These are phyloP conservation scores for Adelges cooleyi DNA, from an alignment of 1,140 invertebrate genomes.

Conservation along the genomic window DNA sequence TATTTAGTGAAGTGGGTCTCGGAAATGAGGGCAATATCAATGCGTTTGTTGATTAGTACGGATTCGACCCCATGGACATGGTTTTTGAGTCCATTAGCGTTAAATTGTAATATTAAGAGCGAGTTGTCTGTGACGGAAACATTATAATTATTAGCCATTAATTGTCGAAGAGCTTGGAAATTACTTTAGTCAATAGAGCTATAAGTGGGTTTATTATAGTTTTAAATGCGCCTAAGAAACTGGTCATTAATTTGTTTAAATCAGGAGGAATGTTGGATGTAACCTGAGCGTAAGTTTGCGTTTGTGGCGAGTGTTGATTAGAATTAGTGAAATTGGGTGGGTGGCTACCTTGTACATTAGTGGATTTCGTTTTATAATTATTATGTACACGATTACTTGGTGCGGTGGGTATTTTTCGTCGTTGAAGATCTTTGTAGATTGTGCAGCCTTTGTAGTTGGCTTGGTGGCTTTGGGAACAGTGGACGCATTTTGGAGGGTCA, in stretches of 20 bases:
- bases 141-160: neutral
- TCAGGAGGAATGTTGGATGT: neutral
- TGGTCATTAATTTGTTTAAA: neutral
- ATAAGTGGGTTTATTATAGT: neutral
- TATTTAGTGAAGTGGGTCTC: constrained; percentile 30
- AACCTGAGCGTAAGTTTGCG: neutral
- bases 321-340: neutral
- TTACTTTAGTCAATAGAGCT: neutral
- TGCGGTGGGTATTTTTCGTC: neutral
- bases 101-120: constrained; percentile 17
- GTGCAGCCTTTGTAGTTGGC: constrained; percentile 37
- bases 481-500: constrained; percentile 34
- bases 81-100: constrained; percentile 31
- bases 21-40: constrained; percentile 31
- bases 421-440: constrained; percentile 32
- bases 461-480: constrained; percentile 37
- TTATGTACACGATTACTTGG: neutral
- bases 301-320: neutral
- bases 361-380: neutral
- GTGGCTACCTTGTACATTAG: neutral
- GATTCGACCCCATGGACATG: constrained; percentile 30
- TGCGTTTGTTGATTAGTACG: constrained; percentile 30
- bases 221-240: neutral
- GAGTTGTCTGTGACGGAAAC: neutral
- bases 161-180: constrained; percentile 11